Evolutionary conservation across 2,888 invertebrate species (phyloP).

Genomic region (Hydrotaea cyrtoneurina): DNA sequence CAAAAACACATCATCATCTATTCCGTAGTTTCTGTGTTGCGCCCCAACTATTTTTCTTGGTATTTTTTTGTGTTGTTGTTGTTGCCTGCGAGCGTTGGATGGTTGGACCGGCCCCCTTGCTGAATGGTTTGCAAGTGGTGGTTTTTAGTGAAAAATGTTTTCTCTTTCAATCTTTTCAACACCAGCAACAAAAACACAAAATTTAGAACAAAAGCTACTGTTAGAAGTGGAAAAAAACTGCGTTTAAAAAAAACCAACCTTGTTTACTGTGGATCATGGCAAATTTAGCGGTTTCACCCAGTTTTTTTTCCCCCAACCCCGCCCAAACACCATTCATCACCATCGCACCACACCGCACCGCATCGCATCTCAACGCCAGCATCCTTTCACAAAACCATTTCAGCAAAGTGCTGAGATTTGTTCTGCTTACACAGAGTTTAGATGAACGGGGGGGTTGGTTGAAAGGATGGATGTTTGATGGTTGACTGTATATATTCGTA

Average conservation of each 20-base stretch:
- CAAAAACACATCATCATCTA: slow-evolving; percentile 1
- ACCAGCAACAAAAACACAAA: neutral
- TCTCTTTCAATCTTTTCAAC: slow-evolving; percentile 48
- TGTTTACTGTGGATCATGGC: slow-evolving; percentile 52
- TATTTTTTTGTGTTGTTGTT: neutral
- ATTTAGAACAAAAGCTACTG: slow-evolving; percentile 45
- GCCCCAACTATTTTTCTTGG: neutral
- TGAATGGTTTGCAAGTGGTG: slow-evolving; percentile 44
- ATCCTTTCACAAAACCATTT: neutral
- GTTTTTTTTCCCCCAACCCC: slow-evolving; percentile 43
- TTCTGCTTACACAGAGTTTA: neutral
- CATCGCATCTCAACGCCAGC: neutral
- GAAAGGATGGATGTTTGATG: neutral
- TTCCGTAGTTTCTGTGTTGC: neutral
- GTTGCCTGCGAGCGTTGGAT: neutral
- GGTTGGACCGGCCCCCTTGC: neutral
- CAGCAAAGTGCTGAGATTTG: neutral
- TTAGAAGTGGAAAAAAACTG: slow-evolving; percentile 10
- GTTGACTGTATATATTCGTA: neutral
- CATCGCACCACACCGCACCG: neutral
- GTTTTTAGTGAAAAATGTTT: slow-evolving; percentile 37
- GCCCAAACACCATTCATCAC: neutral
- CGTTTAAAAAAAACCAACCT: neutral
- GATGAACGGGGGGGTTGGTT: neutral
- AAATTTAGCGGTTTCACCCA: slow-evolving; percentile 56